Conservation (phyloP, 1,140 invertebrate species). For the Marisa cornuarietis region DNA sequence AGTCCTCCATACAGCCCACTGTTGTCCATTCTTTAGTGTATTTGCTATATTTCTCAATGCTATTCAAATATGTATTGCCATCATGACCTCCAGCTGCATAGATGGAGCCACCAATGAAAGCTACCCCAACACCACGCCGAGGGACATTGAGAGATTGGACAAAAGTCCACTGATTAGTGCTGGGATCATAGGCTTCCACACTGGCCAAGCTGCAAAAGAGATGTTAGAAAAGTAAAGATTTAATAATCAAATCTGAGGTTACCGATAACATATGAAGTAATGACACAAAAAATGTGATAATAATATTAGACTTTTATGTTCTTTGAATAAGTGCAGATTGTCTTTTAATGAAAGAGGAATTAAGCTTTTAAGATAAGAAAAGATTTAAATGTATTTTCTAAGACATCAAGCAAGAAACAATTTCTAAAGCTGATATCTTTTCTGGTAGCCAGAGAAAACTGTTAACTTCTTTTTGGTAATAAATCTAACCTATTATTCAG, state of each 20-base stretch:
- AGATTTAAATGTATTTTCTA: too few species aligned
- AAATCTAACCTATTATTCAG: too few species aligned
- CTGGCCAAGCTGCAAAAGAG: slow-evolving; percentile 24
- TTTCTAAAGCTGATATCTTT: too few species aligned
- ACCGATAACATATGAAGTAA: too few species aligned
- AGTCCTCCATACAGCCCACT: slow-evolving; percentile 22
- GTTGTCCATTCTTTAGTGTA: slow-evolving; percentile 20
- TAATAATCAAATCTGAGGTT: background rate
- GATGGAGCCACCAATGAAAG: slow-evolving; percentile 17
- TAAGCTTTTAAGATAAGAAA: too few species aligned
- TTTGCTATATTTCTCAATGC: slow-evolving; percentile 25
- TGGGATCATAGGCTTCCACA: slow-evolving; percentile 25
- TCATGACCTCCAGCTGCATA: slow-evolving; percentile 32
- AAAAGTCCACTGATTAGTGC: slow-evolving; percentile 26
- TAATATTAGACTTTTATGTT: too few species aligned
- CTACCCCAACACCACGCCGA: slow-evolving; percentile 24
- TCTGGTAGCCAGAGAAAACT: too few species aligned
- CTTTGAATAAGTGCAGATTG: too few species aligned
- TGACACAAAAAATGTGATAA: too few species aligned
- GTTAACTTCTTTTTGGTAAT: too few species aligned
- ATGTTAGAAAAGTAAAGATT: background rate
- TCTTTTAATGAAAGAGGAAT: too few species aligned
- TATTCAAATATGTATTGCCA: slow-evolving; percentile 21
- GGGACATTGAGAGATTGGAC: slow-evolving; percentile 19
- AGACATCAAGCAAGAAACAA: too few species aligned